Conservation (phyloP, 2,888 invertebrate species). For the Cryptophagus acutangulus region DNA sequence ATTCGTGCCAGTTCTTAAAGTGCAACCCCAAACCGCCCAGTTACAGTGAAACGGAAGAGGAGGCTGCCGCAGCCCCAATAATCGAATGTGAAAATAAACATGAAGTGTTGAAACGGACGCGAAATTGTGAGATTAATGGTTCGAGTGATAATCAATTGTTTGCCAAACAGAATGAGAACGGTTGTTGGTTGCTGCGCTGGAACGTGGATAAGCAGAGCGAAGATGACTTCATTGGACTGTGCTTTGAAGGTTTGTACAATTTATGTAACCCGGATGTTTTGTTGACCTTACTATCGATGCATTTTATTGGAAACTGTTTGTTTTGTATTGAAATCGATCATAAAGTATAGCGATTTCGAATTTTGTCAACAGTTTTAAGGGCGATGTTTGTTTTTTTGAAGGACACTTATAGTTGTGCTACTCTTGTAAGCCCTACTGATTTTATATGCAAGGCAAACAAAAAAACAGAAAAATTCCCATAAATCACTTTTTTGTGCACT, state of each 20-base stretch:
- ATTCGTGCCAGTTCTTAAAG: conserved; percentile 35
- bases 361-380: too few species aligned
- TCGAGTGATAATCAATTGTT: conserved; percentile 39
- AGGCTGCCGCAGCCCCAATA: conserved; percentile 5
- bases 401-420: too few species aligned
- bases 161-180: conserved; percentile 47
- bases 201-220: conserved; percentile 44
- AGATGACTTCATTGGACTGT: conserved; percentile 56
- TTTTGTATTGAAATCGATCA: conserved; percentile 2
- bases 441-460: too few species aligned
- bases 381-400: too few species aligned
- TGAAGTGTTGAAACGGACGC: conserved; percentile 31
- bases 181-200: conserved; percentile 49
- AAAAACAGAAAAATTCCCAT: too few species aligned
- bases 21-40: conserved; percentile 31
- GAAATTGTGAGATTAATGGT: conserved; percentile 16
- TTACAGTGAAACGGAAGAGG: conserved; percentile 14
- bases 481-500: too few species aligned
- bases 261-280: conserved; percentile 1
- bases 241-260: conserved; percentile 56
- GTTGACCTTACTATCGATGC: conserved; percentile 2
- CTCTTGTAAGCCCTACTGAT: too few species aligned
- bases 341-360: too few species aligned
- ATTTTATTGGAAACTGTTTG: neutral
- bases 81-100: too few species aligned